Evolutionary conservation across 2,888 invertebrate genomes (phyloP).

Genomic region (Aphodius granarius): DNA sequence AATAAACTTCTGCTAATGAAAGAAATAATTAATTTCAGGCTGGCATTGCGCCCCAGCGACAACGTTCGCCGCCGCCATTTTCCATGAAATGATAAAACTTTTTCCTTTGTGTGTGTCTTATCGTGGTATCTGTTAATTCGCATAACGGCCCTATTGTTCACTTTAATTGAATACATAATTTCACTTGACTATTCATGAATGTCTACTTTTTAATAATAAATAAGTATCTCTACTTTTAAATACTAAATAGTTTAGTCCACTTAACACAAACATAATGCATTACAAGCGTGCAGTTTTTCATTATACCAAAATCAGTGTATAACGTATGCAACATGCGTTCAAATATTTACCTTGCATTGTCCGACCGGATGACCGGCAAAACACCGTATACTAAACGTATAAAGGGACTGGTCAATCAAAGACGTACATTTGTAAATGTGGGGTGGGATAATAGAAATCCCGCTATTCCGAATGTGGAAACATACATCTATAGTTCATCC

Average conservation of each 20-base stretch:
- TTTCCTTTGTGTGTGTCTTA: conserved; percentile 26
- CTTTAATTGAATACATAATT: conserved; percentile 20
- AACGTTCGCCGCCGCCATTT: conserved; percentile 37
- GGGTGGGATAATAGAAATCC: not conserved
- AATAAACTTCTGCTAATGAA: conserved; percentile 58
- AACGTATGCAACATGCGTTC: not conserved
- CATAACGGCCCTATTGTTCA: conserved; percentile 8
- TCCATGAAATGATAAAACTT: conserved; percentile 33
- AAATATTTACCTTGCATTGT: conserved; percentile 4
- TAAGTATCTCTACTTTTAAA: too few species aligned
- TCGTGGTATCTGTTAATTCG: conserved; percentile 9
- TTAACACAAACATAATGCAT: not conserved
- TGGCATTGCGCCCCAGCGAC: conserved; percentile 42
- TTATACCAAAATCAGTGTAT: not conserved
- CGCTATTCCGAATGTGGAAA: not conserved
- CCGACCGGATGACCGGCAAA: not conserved
- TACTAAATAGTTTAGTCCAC: too few species aligned
- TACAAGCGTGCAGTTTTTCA: not conserved
- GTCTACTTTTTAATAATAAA: not conserved
- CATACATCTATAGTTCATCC: not conserved
- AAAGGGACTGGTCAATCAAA: not conserved
- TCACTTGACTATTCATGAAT: not conserved
- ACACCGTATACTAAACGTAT: not conserved
- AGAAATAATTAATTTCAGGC: conserved; percentile 58
- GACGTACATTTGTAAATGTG: conserved; percentile 2